Base-by-base conservation (phyloP, 2,113 vertebrate genomes). In the Mesocricetus auratus region DNA sequence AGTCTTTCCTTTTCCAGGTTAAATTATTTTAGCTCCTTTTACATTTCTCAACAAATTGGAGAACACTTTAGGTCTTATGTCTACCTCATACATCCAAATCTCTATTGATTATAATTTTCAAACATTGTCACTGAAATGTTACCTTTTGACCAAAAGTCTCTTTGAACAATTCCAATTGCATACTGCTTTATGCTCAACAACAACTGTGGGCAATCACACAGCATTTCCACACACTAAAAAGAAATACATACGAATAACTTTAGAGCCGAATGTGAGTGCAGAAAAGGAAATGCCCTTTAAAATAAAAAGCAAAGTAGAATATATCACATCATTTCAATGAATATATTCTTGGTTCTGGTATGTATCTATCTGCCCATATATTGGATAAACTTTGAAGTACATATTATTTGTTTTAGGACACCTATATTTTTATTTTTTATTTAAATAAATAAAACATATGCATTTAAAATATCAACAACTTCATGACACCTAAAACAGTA, bases 251-350 rank as follows among this genome's bases (percentile, higher is more conserved):
- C 42, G 77, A 86, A 71, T 47, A 96, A 36, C 50, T 74, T 69
- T 22, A 36, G 8, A 13, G 39, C 7, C 66, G 5, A 68, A 1
- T 33, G n/a, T 71, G 29, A 39, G 92, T 89, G 68, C 64, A 17
- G 47, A 81, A 93, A 92, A 86, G 22, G 10, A 89, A 79, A 71
- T 79, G 5, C 0, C 90, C n/a, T 85, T 96, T 75, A 92, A 94
- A 90, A 89, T 66, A 11, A 22, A 93, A 17, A 81, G 62, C 31
- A 50, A 69, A 13, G 29, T 31, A 86, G 9, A 17, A 79, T 89
- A 95, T 66, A 33, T n/a, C 36, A 45, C 39, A 79, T 74, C 4
- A 75, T 90, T 87, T 16, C 16, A 11, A 36, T 68, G 39, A 16
- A 60, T 62, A 17, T 29, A 26, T 5, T 39, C 22, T n/a, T 31